These are phyloP conservation scores for Gymnopithys bicolor DNA, from an alignment of 2,797 vertebrate species.

Conservation along the genomic window DNA sequence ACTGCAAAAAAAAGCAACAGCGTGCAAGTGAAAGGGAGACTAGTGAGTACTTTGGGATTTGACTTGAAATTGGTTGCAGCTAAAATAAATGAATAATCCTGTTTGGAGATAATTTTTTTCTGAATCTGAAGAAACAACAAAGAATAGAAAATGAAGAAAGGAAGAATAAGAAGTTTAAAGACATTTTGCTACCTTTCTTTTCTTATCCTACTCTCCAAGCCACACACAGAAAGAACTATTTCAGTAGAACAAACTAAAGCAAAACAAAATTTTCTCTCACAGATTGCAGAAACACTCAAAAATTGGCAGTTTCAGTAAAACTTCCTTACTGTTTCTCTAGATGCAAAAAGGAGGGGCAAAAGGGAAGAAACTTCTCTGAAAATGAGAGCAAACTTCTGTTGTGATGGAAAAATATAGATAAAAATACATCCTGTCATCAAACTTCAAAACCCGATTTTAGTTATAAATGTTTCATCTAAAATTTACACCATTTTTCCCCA, in stretches of 20 bases:
- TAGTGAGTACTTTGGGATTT: not conserved
- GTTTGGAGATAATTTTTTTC: not conserved
- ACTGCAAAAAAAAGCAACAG: not conserved
- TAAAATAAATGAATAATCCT: not conserved
- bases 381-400: not conserved
- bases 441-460: not conserved
- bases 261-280: not conserved
- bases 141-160: not conserved
- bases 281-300: not conserved
- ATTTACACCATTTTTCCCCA: not conserved
- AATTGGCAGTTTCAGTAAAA: not conserved
- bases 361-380: not conserved
- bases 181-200: not conserved
- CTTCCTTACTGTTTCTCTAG: not conserved
- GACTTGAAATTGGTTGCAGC: not conserved
- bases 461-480: not conserved
- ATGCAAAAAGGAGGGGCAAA: not conserved
- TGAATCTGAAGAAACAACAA: not conserved
- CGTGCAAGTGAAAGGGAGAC: not conserved
- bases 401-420: not conserved
- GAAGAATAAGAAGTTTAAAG: not conserved
- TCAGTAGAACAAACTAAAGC: not conserved
- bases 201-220: not conserved
- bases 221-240: not conserved
- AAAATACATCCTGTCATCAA: not conserved